Percentiles rank a stretch among this genome's conserved stretches.
Evolutionary conservation across 2,888 invertebrate species (phyloP).

Genomic region (Coenonympha glycerion): DNA sequence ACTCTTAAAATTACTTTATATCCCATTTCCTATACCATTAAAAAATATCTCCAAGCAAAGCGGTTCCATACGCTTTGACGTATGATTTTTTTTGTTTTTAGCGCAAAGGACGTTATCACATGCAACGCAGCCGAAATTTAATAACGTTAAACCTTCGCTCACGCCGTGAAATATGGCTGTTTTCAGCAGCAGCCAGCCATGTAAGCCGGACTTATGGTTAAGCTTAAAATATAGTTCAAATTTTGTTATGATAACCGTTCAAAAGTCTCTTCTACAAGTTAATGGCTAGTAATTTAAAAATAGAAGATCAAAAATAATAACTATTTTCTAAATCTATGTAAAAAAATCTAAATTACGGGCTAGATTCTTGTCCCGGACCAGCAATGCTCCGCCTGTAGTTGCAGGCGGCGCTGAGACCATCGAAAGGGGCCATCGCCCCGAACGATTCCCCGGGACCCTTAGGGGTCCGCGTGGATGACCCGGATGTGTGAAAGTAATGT

Average conservation of each 20-base stretch:
- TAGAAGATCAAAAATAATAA: no score
- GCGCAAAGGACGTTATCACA: slow-evolving; percentile 17
- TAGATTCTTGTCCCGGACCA: no score
- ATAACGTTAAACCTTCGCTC: slow-evolving; percentile 22
- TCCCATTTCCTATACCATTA: background rate
- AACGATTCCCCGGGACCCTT: no score
- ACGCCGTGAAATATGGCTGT: slow-evolving; percentile 22
- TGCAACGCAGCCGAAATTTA: slow-evolving; percentile 23
- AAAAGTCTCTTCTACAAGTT: background rate
- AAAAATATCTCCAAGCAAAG: slow-evolving; percentile 1
- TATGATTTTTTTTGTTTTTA: slow-evolving; percentile 19
- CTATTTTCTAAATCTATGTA: no score
- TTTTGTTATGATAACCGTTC: background rate
- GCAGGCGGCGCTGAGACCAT: no score
- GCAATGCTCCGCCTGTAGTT: no score
- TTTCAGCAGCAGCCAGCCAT: slow-evolving; percentile 10
- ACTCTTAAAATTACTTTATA: no score
- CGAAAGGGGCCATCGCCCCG: no score
- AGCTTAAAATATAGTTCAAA: slow-evolving; percentile 11
- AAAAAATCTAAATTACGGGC: no score
- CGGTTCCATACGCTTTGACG: slow-evolving; percentile 14
- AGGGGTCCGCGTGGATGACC: no score
- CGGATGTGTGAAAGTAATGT: no score
- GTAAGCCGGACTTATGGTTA: slow-evolving; percentile 16
- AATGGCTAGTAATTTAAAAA: no score